Evolutionary conservation across 2,113 vertebrate genomes (phyloP).

Genomic region (Thalassarche chlororhynchos): DNA sequence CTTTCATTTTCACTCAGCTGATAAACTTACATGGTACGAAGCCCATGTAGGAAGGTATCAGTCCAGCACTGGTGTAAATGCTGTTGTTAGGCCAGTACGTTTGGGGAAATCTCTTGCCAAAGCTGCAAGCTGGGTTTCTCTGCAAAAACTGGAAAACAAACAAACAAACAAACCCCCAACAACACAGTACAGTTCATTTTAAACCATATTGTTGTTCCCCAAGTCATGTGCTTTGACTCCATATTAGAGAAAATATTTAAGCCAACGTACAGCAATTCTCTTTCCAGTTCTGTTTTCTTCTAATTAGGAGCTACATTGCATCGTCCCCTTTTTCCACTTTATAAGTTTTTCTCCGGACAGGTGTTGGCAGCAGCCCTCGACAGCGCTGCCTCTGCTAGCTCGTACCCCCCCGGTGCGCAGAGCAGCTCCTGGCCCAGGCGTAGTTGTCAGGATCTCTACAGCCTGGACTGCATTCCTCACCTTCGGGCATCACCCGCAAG

Average conservation of each 20-base stretch:
- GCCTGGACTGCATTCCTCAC: rapidly evolving
- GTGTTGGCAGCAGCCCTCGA: not conserved
- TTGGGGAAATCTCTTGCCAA: constrained; percentile 46
- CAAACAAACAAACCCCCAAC: not conserved
- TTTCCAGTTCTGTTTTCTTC: not conserved
- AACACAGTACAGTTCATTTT: rapidly evolving
- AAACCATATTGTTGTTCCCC: not conserved
- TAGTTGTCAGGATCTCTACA: not conserved
- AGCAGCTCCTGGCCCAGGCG: not conserved
- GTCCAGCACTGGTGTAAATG: constrained; percentile 65
- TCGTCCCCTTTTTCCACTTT: not conserved
- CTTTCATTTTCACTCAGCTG: not conserved
- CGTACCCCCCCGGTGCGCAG: rapidly evolving
- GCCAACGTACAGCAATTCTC: not conserved
- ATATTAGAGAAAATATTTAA: not conserved
- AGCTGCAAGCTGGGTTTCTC: constrained; percentile 15
- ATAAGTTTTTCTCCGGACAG: not conserved
- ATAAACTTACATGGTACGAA: constrained; percentile 71
- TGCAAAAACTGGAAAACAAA: constrained; percentile 39
- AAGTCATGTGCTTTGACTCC: not conserved
- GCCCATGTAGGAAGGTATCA: constrained; percentile 68
- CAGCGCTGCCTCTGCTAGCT: not conserved
- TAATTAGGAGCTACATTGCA: not conserved
- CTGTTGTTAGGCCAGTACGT: constrained; percentile 62
- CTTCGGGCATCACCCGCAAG: not conserved